These are phyloP conservation scores for Brachionus plicatilis DNA, from an alignment of 1,140 invertebrate genomes.

Conservation along the genomic window DNA sequence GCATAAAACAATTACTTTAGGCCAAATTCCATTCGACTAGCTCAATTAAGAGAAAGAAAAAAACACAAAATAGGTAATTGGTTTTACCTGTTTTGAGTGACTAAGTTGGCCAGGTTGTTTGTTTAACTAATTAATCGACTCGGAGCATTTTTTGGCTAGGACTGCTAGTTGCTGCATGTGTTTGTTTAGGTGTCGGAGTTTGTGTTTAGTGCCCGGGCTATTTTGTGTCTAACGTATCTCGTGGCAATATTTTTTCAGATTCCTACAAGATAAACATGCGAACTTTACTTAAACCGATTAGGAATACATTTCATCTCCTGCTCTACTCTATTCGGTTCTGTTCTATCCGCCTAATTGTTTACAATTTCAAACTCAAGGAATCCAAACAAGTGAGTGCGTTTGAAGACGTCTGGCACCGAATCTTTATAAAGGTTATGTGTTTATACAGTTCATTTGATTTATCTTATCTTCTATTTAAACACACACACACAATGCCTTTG, in stretches of 20 bases:
- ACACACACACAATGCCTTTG: not conserved
- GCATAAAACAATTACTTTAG: not conserved
- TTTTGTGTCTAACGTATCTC: not conserved
- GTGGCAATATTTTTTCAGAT: not conserved
- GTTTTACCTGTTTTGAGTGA: not conserved
- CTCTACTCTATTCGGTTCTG: not conserved
- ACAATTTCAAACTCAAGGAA: not conserved
- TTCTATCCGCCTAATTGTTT: not conserved
- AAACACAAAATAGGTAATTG: not conserved
- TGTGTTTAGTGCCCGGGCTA: not conserved
- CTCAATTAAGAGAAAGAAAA: not conserved
- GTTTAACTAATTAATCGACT: slow-evolving; percentile 29
- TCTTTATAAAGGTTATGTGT: slow-evolving; percentile 3
- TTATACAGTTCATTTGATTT: slow-evolving; percentile 24
- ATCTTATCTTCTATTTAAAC: slow-evolving; percentile 8
- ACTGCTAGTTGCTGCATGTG: not conserved
- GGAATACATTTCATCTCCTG: not conserved
- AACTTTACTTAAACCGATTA: slow-evolving; percentile 20
- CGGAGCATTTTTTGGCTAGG: not conserved
- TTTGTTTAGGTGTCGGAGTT: slow-evolving; percentile 21
- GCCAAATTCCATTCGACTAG: slow-evolving; percentile 20
- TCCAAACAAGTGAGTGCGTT: slow-evolving; percentile 14
- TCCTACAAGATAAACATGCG: not conserved
- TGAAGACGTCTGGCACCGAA: not conserved
- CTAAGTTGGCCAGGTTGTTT: not conserved